phyloP scores from a whole-genome alignment of 2,797 vertebrate genomes.

The Centropyge bicolor region DNA sequence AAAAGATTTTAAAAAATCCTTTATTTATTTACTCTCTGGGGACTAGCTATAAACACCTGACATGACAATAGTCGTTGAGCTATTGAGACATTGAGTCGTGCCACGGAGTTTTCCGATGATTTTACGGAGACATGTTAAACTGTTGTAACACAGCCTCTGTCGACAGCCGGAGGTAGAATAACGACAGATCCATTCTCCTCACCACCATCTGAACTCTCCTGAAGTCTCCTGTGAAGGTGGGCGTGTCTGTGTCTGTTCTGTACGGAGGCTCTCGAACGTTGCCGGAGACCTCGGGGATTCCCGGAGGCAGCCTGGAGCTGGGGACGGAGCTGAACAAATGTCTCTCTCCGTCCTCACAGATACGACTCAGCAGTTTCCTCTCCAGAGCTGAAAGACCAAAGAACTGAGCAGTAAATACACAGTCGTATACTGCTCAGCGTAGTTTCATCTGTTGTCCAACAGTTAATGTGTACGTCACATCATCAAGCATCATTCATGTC shows the following conservation, averaged over 20 bases:
- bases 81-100: not conserved
- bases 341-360: conserved; percentile 84
- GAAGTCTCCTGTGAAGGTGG: conserved; percentile 64
- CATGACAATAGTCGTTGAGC: not conserved
- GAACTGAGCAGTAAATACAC: not conserved
- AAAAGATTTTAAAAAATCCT: no score
- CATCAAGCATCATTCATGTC: not conserved
- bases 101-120: not conserved
- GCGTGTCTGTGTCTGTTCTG: conserved; percentile 63
- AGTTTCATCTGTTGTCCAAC: not conserved
- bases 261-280: conserved; percentile 46
- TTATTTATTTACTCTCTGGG: not conserved
- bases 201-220: conserved; percentile 69
- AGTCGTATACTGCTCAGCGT: no score
- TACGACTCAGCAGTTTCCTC: conserved; percentile 83
- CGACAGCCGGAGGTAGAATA: no score
- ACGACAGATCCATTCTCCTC: conserved; percentile 23
- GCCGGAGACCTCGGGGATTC: conserved; percentile 53
- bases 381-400: conserved; percentile 82
- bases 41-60: not conserved
- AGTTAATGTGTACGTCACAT: no score
- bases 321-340: conserved; percentile 74
- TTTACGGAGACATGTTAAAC: not conserved
- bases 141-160: not conserved
- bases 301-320: conserved; percentile 69